Evolutionary conservation across 2,797 vertebrate genomes (phyloP), one percentile per base, ranked within the genome.

Genomic region (Eulemur rubriventer): DNA sequence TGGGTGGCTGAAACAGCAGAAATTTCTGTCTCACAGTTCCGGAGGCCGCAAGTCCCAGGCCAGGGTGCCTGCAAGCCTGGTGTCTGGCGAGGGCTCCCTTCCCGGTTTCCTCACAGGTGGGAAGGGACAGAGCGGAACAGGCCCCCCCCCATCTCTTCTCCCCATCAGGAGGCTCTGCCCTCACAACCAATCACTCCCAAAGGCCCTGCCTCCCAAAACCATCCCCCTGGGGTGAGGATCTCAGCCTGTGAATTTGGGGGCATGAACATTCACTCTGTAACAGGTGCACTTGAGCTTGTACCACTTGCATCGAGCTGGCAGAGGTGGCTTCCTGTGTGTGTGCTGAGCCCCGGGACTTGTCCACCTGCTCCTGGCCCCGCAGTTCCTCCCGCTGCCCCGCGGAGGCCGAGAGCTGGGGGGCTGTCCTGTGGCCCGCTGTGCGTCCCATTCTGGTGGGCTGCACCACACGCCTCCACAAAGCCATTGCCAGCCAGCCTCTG

Each of bases 401-500:
- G 0, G 41, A 38, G 46, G 20, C 33, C 14, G 43, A 79, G 73
- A 35, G 20, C 13, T 12, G 30, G 7, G 43, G 18, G 2, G 0
- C 30, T 30, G 20, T 41, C 22, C 22, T 48, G 41, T 7, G 4
- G 2, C 43, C 16, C 4, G 9, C 63, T 16, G 13, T 0, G 48
- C n/a, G 3, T 35, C 6, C 24, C 20, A 2, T 10, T 17, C 24
- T 1, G 0, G 43, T 6, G 33, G 11, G 30, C 14, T 14, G 3
- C 12, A 4, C 46, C 17, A 16, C 1, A 0, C 6, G 20, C 0
- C 0, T 33, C 35, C 30, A 14, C 1, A 2, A 18, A 20, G 28
- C 16, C 59, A 4, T 17, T 17, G 4, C 46, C 24, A 20, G 46
- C 33, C 33, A 6, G 7, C 30, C 41, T n/a, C 83, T 0, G 8